A percentile compares a stretch with the other conserved stretches of the same genome.
phyloP scores from a whole-genome alignment of 30 jellyfish, hydroid and myxozoan species.

The Aurelia sp. region DNA sequence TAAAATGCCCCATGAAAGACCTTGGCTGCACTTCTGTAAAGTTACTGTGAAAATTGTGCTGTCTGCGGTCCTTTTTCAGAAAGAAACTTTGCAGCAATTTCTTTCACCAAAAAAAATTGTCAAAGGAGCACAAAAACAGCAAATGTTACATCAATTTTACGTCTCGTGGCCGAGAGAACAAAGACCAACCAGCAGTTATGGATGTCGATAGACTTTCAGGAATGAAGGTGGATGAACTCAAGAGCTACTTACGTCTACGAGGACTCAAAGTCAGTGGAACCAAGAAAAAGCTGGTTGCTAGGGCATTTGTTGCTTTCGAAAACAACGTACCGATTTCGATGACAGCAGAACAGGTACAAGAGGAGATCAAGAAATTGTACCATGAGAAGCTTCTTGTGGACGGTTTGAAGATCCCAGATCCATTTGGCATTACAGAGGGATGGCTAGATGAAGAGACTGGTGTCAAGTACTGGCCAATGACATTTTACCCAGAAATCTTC shows the following conservation, averaged over 20 bases:
- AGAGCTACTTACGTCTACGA: not conserved
- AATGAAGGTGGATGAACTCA: constrained; percentile 12
- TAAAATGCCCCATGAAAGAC: too few species aligned
- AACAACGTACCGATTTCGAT: constrained; percentile 14
- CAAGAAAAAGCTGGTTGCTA: constrained; percentile 50
- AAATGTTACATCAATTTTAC: too few species aligned
- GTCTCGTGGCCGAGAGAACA: too few species aligned
- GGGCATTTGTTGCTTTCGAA: constrained; percentile 46
- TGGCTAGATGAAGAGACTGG: constrained; percentile 64
- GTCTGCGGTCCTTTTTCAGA: too few species aligned
- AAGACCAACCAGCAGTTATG: too few species aligned
- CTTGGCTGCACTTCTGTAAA: too few species aligned
- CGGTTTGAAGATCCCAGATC: constrained; percentile 43
- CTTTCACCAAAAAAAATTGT: too few species aligned
- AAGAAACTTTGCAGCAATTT: too few species aligned
- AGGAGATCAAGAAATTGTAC: constrained; percentile 6
- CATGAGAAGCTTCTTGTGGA: constrained; percentile 9
- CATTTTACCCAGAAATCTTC: too few species aligned
- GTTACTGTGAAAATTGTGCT: too few species aligned
- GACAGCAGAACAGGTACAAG: constrained; percentile 58
- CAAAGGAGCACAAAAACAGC: too few species aligned
- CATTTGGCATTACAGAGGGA: constrained; percentile 23
- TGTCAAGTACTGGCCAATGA: not conserved
- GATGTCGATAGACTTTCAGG: not conserved
- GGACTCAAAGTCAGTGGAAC: constrained; percentile 46